These are phyloP conservation scores for Antheraea pernyi DNA, from an alignment of 1,140 invertebrate species.

Conservation along the genomic window DNA sequence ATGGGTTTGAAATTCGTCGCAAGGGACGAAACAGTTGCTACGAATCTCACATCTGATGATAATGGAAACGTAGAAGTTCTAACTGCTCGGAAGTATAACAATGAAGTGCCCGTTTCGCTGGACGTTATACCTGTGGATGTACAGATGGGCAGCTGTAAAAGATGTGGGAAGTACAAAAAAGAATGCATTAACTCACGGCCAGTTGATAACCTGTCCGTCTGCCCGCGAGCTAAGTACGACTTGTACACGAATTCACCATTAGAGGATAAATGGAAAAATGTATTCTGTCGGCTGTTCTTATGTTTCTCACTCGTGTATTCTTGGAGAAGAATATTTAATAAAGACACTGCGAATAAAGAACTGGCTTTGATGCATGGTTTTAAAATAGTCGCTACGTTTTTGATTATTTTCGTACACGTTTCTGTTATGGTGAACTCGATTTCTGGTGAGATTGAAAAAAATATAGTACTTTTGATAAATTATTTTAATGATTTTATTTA, in stretches of 20 bases:
- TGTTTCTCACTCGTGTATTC: slow-evolving; percentile 64
- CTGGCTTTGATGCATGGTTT: slow-evolving; percentile 51
- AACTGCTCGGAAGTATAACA: not conserved
- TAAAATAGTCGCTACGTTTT: slow-evolving; percentile 55
- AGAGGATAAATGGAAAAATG: slow-evolving; percentile 42
- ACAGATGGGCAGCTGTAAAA: slow-evolving; percentile 42
- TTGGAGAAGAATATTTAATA: slow-evolving; percentile 65
- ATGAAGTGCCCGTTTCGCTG: not conserved
- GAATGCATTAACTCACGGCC: slow-evolving; percentile 46
- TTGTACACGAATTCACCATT: slow-evolving; percentile 25
- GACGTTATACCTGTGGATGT: not conserved
- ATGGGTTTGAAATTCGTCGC: slow-evolving; percentile 6
- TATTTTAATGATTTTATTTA: not conserved
- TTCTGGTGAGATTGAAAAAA: slow-evolving; percentile 43
- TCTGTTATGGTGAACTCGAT: slow-evolving; percentile 48
- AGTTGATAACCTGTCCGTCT: slow-evolving; percentile 35
- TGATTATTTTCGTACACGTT: slow-evolving; percentile 64
- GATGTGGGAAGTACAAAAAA: slow-evolving; percentile 65
- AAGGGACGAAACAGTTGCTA: not conserved
- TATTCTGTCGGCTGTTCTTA: slow-evolving; percentile 50
- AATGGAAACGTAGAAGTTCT: not conserved
- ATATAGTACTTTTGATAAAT: no score
- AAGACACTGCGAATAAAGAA: slow-evolving; percentile 62
- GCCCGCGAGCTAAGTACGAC: slow-evolving; percentile 47
- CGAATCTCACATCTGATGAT: not conserved